Conservation (phyloP, 1,140 invertebrate genomes). For the Gryllus bimaculatus region DNA sequence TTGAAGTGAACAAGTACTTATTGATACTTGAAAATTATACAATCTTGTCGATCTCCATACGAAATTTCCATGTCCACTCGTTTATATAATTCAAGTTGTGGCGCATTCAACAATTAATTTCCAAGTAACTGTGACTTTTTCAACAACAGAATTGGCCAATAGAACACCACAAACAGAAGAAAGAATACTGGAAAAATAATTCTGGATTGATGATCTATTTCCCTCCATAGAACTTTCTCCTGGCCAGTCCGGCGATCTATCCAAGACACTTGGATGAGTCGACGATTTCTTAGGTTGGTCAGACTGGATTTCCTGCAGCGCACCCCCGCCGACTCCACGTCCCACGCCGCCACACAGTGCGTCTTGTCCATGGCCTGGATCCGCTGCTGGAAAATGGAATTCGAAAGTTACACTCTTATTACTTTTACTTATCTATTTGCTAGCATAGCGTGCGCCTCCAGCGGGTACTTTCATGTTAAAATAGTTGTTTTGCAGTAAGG, state of each 20-base stretch:
- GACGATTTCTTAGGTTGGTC: constrained; percentile 2
- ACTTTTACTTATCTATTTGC: too few species aligned
- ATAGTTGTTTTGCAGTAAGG: too few species aligned
- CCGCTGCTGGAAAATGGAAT: background rate
- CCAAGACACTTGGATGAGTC: constrained; percentile 38
- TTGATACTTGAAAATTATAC: too few species aligned
- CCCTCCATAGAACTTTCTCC: constrained; percentile 53
- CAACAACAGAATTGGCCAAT: constrained; percentile 60
- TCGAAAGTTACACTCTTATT: background rate
- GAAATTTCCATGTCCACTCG: too few species aligned
- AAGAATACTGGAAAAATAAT: constrained; percentile 65
- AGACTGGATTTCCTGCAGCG: constrained; percentile 30
- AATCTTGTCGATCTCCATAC: too few species aligned
- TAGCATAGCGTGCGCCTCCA: too few species aligned
- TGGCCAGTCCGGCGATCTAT: constrained; percentile 50
- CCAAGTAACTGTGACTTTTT: constrained; percentile 11
- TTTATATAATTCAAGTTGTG: too few species aligned
- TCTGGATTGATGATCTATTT: constrained; percentile 55
- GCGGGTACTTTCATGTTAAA: too few species aligned
- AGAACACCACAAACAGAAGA: constrained; percentile 59
- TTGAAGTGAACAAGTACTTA: too few species aligned
- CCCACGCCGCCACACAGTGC: constrained; percentile 21
- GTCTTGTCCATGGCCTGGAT: constrained; percentile 12
- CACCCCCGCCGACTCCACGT: constrained; percentile 31
- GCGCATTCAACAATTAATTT: background rate